phyloP scores from a whole-genome alignment of 2,888 invertebrate genomes.

The Octonoba sinensis region DNA sequence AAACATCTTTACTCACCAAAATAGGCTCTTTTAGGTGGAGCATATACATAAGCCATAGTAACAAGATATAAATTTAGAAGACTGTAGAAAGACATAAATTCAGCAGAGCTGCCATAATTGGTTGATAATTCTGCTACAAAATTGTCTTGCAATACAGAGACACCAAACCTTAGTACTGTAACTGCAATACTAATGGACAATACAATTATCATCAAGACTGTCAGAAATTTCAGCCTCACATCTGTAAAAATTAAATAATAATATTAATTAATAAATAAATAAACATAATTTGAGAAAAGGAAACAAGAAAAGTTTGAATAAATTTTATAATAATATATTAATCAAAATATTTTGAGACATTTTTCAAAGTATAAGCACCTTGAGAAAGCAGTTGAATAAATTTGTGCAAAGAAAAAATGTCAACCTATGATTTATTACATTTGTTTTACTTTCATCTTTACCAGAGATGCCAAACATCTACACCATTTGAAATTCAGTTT shows the following conservation, averaged over 20 bases:
- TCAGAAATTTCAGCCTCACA: slow-evolving; percentile 90
- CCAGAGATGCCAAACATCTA: no score
- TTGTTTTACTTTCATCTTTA: no score
- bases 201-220: slow-evolving; percentile 86
- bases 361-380: no score
- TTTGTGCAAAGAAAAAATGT: no score
- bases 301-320: neutral
- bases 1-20: slow-evolving; percentile 79
- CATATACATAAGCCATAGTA: slow-evolving; percentile 94
- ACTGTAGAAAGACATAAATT: slow-evolving; percentile 96
- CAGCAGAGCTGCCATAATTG: slow-evolving; percentile 90
- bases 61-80: slow-evolving; percentile 93
- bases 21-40: slow-evolving; percentile 84
- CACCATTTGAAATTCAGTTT: no score
- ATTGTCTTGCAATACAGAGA: slow-evolving; percentile 91
- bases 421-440: no score
- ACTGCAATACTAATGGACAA: slow-evolving; percentile 81
- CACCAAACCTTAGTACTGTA: slow-evolving; percentile 86
- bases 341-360: no score
- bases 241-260: slow-evolving; percentile 76
- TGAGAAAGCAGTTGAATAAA: no score
- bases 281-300: neutral
- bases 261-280: neutral
- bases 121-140: slow-evolving; percentile 90
- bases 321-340: neutral